Evolutionary conservation across 2,888 invertebrate species (phyloP), one percentile per base, ranked within the genome.

Genomic region (Caenorhabditis sp.): DNA sequence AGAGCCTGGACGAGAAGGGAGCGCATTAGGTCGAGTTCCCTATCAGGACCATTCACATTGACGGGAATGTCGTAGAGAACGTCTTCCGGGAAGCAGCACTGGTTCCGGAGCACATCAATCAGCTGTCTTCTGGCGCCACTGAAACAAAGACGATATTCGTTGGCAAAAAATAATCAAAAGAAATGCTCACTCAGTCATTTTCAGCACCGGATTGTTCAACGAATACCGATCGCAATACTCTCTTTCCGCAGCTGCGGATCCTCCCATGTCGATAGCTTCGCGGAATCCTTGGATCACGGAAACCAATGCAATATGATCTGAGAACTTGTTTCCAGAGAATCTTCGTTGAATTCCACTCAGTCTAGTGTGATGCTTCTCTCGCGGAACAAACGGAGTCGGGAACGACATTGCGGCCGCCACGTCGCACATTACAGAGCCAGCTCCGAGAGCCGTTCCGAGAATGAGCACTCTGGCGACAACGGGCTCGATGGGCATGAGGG

Each of bases 381-480:
- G 84, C 0, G 89, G 89, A 2, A 93, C 92, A 89, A 96, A 98
- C 4, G 97, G 94, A 90, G 98, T 96, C 0, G 95, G 95, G 90
- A 96, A 95, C 0, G 96, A 96, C 39, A 96, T 95, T 6, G 95
- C 94, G 13, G 98, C 96, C 0, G 97, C 96, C 92, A 97, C 94
- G 0, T 95, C 95, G 9, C 95, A 94, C 55, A 96, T 91, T 0
- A 96, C 93, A 89, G 96, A 96, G 0, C 95, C 96, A 77, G 95
- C 96, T 77, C 89, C 89, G 86, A 98, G 93, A 65, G 96, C 93
- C 81, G 94, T 93, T n/a, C 95, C 95, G 9, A 97, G 91, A 32
- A 99, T 94, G 92, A 96, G 93, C 95, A 96, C 96, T 91, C 96
- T 97, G 17, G 98, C 99, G 6, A 99, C 92, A 0, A 95, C 92